Conservation (phyloP, 2,888 invertebrate genomes). For the Mongoloraphidia duomilia region DNA sequence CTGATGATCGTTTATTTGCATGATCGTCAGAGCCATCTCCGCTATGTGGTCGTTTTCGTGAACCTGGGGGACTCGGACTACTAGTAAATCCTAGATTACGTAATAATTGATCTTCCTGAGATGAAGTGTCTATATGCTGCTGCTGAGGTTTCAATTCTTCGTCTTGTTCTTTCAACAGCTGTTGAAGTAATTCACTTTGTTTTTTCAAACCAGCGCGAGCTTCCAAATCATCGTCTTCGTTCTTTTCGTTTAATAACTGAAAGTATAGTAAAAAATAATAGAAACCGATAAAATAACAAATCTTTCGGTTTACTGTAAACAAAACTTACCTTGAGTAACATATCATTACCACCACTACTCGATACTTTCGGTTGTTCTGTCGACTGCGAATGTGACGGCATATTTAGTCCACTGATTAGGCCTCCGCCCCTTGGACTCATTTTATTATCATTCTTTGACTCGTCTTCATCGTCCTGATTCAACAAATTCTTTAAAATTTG, state of each 20-base stretch:
- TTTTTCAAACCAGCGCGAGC: conserved; percentile 40
- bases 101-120: conserved; percentile 38
- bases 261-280: conserved; percentile 15
- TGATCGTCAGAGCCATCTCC: conserved; percentile 44
- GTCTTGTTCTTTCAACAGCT: conserved; percentile 40
- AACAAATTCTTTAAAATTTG: conserved; percentile 45
- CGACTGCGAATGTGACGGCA: conserved; percentile 30
- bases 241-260: conserved; percentile 69
- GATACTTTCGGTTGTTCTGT: conserved; percentile 14
- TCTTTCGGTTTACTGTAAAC: not conserved
- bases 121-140: conserved; percentile 24
- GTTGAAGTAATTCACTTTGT: conserved; percentile 45
- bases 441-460: conserved; percentile 31
- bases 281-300: not conserved
- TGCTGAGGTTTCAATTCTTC: conserved; percentile 30
- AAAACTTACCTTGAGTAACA: conserved; percentile 46
- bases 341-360: conserved; percentile 34
- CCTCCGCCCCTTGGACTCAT: conserved; percentile 28
- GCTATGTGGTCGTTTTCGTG: conserved; percentile 46
- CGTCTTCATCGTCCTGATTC: conserved; percentile 50
- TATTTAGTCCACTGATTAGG: conserved; percentile 24
- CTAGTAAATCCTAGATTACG: conserved; percentile 41
- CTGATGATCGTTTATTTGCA: conserved; percentile 32
- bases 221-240: conserved; percentile 62
- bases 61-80: conserved; percentile 38